Conservation (phyloP, 1,140 invertebrate species). For the Leptinotarsa texana region DNA sequence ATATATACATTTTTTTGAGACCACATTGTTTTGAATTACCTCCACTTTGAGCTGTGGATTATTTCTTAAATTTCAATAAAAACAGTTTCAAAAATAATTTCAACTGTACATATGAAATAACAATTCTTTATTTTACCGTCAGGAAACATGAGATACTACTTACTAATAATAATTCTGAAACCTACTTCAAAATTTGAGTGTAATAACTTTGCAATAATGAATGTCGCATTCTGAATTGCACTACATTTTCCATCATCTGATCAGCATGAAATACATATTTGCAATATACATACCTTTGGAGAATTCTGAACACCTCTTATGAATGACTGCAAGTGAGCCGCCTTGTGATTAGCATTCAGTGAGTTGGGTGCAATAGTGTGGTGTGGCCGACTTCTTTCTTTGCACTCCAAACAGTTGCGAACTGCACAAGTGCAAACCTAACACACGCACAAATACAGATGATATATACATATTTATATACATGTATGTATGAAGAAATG, state of each 20-base stretch:
- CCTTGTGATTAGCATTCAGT: constrained; percentile 62
- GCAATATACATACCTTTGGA: constrained; percentile 70
- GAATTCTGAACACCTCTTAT: constrained; percentile 85
- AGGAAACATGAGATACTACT: too few relatives aligned
- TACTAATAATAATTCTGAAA: too few relatives aligned
- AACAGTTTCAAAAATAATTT: too few relatives aligned
- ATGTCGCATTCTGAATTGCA: neutral
- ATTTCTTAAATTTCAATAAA: too few relatives aligned
- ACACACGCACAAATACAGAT: constrained; percentile 48
- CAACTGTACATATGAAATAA: too few relatives aligned
- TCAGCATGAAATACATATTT: neutral
- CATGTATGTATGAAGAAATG: too few relatives aligned
- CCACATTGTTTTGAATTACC: too few relatives aligned
- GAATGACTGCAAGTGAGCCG: constrained; percentile 79
- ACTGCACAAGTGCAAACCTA: constrained; percentile 97
- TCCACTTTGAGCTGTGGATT: too few relatives aligned
- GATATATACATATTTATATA: neutral
- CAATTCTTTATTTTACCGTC: too few relatives aligned
- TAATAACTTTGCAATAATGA: too few relatives aligned
- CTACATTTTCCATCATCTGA: neutral
- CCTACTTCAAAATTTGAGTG: too few relatives aligned
- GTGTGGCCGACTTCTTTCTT: constrained; percentile 81
- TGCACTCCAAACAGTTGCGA: constrained; percentile 96
- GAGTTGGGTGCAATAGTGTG: constrained; percentile 55
- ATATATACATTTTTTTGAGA: too few relatives aligned